Percentiles rank a stretch among this genome's conserved stretches.
phyloP scores from a whole-genome alignment of 2,888 invertebrate species.

The Standfussiana lucernea region DNA sequence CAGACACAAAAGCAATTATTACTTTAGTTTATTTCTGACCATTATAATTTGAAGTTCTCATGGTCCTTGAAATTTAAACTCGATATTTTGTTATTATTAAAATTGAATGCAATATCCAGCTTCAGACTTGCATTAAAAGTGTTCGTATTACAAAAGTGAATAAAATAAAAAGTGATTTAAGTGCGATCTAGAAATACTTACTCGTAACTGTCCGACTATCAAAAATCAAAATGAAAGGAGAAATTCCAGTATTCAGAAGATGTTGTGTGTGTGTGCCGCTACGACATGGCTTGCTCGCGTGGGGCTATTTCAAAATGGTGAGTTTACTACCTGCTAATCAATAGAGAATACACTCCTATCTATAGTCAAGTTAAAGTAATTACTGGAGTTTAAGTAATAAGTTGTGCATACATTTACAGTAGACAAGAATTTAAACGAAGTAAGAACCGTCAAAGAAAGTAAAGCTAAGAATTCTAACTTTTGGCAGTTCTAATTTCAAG shows the following conservation, averaged over 20 bases:
- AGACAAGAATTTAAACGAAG: neutral
- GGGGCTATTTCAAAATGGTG: conserved; percentile 73
- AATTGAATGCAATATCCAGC: neutral
- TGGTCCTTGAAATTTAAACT: neutral
- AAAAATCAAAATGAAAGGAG: conserved; percentile 26
- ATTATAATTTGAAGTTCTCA: neutral
- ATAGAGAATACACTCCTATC: neutral
- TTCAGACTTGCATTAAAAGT: neutral
- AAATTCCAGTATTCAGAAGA: conserved; percentile 72
- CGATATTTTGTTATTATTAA: neutral
- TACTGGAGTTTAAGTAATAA: neutral
- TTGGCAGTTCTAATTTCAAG: neutral
- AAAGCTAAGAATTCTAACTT: neutral
- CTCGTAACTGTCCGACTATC: neutral
- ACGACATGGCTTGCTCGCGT: conserved; percentile 75
- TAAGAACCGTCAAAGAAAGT: neutral
- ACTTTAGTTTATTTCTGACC: too few relatives aligned
- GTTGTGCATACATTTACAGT: too few relatives aligned
- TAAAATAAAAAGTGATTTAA: neutral
- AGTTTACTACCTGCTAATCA: conserved; percentile 29
- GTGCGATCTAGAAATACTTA: neutral
- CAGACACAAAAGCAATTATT: neutral
- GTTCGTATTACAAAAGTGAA: neutral
- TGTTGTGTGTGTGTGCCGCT: conserved; percentile 78
- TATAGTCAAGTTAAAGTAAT: neutral